These are phyloP conservation scores for Xylota segnis DNA, from an alignment of 2,888 invertebrate species.

Conservation along the genomic window DNA sequence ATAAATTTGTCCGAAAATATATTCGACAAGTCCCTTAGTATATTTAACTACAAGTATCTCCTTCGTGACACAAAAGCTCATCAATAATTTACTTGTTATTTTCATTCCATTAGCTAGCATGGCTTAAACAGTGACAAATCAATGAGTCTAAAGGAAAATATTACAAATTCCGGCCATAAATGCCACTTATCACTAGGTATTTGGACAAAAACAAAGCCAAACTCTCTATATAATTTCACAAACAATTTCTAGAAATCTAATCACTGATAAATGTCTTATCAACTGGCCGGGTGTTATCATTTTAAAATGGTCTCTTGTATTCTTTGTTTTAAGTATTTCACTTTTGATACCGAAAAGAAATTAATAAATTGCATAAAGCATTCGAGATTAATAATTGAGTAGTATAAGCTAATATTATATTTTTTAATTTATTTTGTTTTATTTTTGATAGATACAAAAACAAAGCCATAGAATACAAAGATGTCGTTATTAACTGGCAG, in stretches of 20 bases:
- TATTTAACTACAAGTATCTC: neutral
- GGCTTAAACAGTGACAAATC: neutral
- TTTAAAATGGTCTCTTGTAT: neutral
- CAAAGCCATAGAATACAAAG: conserved; percentile 78
- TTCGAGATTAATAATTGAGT: conserved; percentile 4
- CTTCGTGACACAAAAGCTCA: neutral
- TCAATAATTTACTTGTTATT: conserved; percentile 1
- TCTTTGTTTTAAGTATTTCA: conserved; percentile 16
- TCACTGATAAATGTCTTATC: conserved; percentile 27
- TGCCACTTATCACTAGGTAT: conserved; percentile 2
- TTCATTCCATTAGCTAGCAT: neutral
- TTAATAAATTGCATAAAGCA: conserved; percentile 20
- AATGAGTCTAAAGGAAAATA: neutral
- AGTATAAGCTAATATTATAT: neutral
- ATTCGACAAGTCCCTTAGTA: no score
- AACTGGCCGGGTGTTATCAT: conserved; percentile 16
- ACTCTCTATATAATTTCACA: conserved; percentile 1
- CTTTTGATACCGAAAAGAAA: neutral
- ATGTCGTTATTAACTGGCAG: conserved; percentile 84
- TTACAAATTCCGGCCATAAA: conserved; percentile 2
- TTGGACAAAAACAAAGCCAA: conserved; percentile 2
- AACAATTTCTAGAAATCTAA: conserved; percentile 35
- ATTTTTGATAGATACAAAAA: conserved; percentile 54
- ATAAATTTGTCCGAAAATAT: no score
- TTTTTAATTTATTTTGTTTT: conserved; percentile 19